phyloP scores from a whole-genome alignment of 2,797 vertebrate genomes.

The Antennarius maculatus region DNA sequence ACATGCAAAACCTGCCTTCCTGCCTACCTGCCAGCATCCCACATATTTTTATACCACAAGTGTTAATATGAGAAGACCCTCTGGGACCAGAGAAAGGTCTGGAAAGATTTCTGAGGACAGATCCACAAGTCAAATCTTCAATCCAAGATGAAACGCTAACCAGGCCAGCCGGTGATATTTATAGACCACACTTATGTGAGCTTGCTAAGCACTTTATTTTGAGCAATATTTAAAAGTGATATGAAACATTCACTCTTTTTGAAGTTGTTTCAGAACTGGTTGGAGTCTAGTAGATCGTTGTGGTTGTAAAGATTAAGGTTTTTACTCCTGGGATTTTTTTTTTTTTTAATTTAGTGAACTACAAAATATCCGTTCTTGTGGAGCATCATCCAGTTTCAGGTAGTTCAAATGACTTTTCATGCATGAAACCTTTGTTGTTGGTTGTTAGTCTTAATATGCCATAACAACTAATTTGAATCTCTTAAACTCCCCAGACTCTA shows the following conservation, averaged over 20 bases:
- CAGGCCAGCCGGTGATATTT: constrained; percentile 53
- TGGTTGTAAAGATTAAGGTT: not conserved
- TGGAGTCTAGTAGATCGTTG: not conserved
- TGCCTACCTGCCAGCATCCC: constrained; percentile 36
- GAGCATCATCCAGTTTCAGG: not conserved
- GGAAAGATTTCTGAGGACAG: constrained; percentile 45
- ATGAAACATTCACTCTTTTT: constrained; percentile 14
- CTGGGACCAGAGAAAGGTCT: constrained; percentile 47
- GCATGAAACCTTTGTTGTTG: not conserved
- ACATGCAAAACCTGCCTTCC: constrained; percentile 36
- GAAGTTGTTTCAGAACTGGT: constrained; percentile 1
- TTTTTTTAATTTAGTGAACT: not conserved
- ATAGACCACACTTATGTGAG: constrained; percentile 50
- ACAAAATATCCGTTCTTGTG: not conserved
- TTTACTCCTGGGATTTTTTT: not conserved
- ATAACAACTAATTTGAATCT: not conserved
- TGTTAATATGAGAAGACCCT: constrained; percentile 57
- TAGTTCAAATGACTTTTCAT: constrained; percentile 10
- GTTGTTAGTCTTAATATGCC: not conserved
- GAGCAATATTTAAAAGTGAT: constrained; percentile 36
- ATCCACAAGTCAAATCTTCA: constrained; percentile 15
- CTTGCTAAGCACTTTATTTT: constrained; percentile 51
- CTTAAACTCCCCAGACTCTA: too few species aligned
- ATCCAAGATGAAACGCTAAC: constrained; percentile 64
- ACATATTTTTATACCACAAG: constrained; percentile 45